Evolutionary conservation across 2,113 vertebrate genomes (phyloP), one percentile per base, ranked within the genome.

Genomic region (Ifrita kowaldi): DNA sequence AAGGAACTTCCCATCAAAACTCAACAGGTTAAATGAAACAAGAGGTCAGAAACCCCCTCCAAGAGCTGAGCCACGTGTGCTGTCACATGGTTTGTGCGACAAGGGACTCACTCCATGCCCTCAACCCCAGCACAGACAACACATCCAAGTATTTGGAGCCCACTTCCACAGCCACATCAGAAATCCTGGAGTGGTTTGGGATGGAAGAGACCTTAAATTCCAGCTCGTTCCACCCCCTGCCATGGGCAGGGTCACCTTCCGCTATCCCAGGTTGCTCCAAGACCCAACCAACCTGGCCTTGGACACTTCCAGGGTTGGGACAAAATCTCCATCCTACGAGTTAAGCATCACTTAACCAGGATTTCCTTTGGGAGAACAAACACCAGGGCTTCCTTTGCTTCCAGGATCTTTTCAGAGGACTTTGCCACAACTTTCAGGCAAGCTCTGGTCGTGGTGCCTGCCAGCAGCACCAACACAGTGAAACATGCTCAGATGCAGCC

Each of bases 61-160:
- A 16, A 19, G n/a, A 69, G 35, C 71, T 42, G 37, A 69, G 52
- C 8, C 52, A 16, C 0, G 0, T 1, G 10, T 21, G 35, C 41
- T 26, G 28, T 2, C 41, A 44, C 3, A 1, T 0, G 7, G 21
- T 10, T 6, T 14, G 26, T 0, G 3, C 14, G 39, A 70, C 20
- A 39, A 46, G 64, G 41, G 67, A 55, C 21, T 57, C 6, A 1
- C 16, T 10, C 49, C 23, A 3, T 3, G 19, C 32, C 70, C 39
- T 10, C 62, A 70, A 7, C 35, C 41, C 30, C 9, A 65, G 55
- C 22, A 33, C 35, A 23, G 10, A 59, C 33, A 64, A 16, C 6
- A 28, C 23, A 11, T 2, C 42, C 23, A 12, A 10, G 9, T 18
- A 44, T 30, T 1, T 15, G 62, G 76, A 62, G 24, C 44, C 44